Conservation (phyloP, 2,888 invertebrate species). For the Xanthia icteritia region DNA sequence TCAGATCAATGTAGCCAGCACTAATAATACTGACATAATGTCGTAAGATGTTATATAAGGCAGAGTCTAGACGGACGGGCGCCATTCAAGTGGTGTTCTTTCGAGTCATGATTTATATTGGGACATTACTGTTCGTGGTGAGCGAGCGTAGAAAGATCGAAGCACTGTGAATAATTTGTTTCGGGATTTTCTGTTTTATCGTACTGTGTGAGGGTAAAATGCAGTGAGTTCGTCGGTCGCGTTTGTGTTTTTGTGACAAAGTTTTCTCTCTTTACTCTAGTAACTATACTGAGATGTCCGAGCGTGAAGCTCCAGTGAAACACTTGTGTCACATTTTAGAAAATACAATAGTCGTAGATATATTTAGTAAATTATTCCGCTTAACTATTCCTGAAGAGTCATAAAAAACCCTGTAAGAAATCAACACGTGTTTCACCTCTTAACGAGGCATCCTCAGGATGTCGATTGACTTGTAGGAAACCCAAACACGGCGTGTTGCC, state of each 20-base stretch:
- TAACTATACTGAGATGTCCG: background rate
- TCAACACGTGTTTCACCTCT: too few relatives aligned
- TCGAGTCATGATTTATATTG: constrained; percentile 45
- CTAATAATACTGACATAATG: constrained; percentile 15
- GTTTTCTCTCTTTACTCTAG: background rate
- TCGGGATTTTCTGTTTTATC: constrained; percentile 27
- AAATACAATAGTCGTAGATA: too few relatives aligned
- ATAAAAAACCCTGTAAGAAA: too few relatives aligned
- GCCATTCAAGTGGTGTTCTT: constrained; percentile 47
- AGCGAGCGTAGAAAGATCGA: constrained; percentile 17
- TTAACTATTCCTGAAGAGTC: too few relatives aligned
- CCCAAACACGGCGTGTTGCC: too few relatives aligned
- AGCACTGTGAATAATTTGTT: constrained; percentile 50
- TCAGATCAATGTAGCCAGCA: constrained; percentile 7
- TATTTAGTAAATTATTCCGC: too few relatives aligned
- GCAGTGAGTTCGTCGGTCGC: background rate
- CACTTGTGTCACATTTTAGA: background rate
- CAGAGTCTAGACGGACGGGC: constrained; percentile 62
- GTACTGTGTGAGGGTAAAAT: constrained; percentile 7
- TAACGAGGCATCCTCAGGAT: too few relatives aligned
- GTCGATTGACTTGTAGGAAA: too few relatives aligned
- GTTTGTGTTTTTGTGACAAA: constrained; percentile 9
- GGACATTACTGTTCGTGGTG: constrained; percentile 10
- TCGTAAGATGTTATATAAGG: constrained; percentile 42
- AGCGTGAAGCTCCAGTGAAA: background rate